These are phyloP conservation scores for Aspiorhynchus laticeps DNA, from an alignment of 2,113 vertebrate genomes.

Conservation along the genomic window DNA sequence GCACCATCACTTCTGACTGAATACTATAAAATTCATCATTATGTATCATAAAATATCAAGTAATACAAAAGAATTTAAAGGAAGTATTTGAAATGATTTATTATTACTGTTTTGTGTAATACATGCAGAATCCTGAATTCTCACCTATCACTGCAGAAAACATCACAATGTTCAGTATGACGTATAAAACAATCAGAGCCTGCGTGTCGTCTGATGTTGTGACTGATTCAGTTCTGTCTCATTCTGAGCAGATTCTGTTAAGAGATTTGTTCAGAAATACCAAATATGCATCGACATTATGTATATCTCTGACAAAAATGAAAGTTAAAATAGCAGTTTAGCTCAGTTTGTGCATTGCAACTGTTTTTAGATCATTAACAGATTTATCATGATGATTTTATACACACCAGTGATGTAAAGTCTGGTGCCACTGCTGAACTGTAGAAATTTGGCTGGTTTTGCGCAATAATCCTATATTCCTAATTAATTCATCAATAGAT, in stretches of 20 bases:
- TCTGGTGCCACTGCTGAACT: neutral
- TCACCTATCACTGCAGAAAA: neutral
- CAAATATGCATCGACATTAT: neutral
- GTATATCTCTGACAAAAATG: neutral
- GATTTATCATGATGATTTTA: too few relatives aligned
- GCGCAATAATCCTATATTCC: constrained; percentile 9
- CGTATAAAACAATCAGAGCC: neutral
- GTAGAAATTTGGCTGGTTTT: rapidly evolving
- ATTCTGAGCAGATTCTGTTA: neutral
- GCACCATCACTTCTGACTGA: neutral
- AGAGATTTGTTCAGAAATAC: neutral
- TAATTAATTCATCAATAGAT: neutral
- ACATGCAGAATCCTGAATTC: neutral
- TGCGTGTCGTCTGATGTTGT: neutral
- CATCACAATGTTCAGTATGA: neutral
- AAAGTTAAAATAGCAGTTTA: neutral
- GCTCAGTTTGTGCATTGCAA: neutral
- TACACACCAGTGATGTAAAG: too few relatives aligned
- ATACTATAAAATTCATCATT: neutral
- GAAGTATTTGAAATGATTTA: neutral
- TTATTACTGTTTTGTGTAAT: neutral
- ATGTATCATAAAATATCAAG: neutral
- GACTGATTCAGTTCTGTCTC: neutral
- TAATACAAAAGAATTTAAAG: neutral
- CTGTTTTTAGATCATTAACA: neutral